Conservation (phyloP, 2,113 vertebrate species). For the human (Homo sapiens) region DNA sequence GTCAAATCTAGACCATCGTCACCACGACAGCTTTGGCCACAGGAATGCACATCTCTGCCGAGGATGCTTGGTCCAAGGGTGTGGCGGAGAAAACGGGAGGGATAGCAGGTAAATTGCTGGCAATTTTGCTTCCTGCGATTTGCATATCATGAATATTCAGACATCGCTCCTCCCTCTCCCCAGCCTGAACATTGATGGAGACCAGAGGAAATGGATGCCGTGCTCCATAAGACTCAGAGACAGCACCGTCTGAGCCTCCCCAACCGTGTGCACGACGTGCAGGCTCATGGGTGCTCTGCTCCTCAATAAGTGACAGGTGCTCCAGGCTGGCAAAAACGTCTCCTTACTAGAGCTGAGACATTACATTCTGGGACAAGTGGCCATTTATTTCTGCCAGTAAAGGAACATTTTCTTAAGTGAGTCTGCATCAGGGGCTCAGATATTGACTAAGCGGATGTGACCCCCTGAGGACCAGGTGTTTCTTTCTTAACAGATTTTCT, state of each 20-base stretch:
- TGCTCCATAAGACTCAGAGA: accelerated
- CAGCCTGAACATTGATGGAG: background rate
- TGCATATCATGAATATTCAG: background rate
- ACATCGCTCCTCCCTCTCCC: accelerated
- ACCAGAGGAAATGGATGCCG: accelerated
- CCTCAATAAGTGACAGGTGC: background rate
- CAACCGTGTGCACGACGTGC: accelerated
- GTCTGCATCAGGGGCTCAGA: accelerated
- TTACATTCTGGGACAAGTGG: accelerated
- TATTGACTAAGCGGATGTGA: background rate
- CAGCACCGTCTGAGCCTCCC: background rate
- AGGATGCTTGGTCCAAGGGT: accelerated
- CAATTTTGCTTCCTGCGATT: accelerated
- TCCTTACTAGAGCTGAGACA: accelerated
- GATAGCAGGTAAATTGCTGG: background rate
- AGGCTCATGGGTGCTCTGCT: accelerated
- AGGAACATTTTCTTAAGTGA: background rate
- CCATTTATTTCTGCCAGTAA: background rate
- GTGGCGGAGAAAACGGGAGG: accelerated
- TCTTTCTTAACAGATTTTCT: background rate
- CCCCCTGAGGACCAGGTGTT: background rate
- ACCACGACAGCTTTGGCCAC: accelerated
- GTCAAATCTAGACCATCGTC: accelerated
- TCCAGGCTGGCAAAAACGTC: accelerated
- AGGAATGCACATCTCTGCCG: accelerated